These are phyloP conservation scores for Eubasilissa splendida DNA, from an alignment of 2,888 invertebrate species.

Conservation along the genomic window DNA sequence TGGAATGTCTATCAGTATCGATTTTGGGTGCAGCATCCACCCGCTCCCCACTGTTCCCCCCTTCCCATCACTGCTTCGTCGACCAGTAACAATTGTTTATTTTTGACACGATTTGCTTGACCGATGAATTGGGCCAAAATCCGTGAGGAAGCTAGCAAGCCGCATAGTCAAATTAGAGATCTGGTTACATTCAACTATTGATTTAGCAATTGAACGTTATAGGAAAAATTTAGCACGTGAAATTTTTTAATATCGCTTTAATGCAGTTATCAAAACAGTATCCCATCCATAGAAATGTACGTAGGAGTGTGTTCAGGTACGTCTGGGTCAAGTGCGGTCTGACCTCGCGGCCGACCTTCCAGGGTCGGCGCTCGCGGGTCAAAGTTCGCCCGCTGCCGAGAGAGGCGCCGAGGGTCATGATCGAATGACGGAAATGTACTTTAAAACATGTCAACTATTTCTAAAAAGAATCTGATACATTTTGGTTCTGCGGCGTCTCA, in stretches of 20 bases:
- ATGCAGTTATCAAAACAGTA: not conserved
- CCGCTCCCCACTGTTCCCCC: not conserved
- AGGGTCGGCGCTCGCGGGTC: not conserved
- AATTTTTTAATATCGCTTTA: too few species aligned
- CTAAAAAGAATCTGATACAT: too few species aligned
- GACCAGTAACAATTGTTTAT: too few species aligned
- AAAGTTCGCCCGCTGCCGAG: constrained; percentile 8
- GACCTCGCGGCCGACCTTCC: constrained; percentile 7
- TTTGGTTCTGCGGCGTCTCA: too few species aligned
- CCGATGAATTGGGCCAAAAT: too few species aligned
- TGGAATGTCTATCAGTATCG: constrained; percentile 37
- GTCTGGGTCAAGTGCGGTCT: constrained; percentile 6
- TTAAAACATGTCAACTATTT: not conserved
- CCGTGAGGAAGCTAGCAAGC: too few species aligned
- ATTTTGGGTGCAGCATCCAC: constrained; percentile 40
- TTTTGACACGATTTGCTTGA: too few species aligned
- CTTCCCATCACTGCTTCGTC: not conserved
- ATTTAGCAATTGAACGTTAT: too few species aligned
- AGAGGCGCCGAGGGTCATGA: not conserved
- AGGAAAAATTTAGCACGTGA: too few species aligned
- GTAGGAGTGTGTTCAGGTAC: not conserved
- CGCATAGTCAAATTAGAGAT: too few species aligned
- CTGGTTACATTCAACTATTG: too few species aligned
- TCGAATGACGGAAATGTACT: too few species aligned
- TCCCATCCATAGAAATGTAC: not conserved